Base-by-base conservation (phyloP, 2,113 vertebrate genomes). In the Eira barbara region DNA sequence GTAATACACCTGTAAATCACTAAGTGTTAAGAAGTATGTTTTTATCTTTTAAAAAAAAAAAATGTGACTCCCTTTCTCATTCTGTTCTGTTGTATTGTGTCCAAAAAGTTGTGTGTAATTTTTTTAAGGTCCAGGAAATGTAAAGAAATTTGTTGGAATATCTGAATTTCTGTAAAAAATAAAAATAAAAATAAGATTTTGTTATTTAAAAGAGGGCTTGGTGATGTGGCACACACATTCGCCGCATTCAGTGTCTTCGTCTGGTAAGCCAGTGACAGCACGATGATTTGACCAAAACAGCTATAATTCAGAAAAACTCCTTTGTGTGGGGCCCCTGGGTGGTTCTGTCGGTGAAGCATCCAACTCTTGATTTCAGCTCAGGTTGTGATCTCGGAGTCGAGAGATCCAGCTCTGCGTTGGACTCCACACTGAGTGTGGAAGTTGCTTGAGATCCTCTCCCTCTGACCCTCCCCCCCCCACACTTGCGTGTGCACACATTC, bases 81-180 rank as follows among this genome's bases (percentile, higher is more conserved):
- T 96, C 79, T 97, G 97, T 96, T 98, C 97, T 97, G 98, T 97
- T 98, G 97, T 98, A 98, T 97, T 86, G 90, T 13, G 98, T 98
- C 97, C 96, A 97, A 98, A 78, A 98, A 55, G 93, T 98, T 98
- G 98, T 98, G 98, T 92, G 98, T 98, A 98, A 98, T 97, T 98
- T 98, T 98, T 98, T 99, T 98, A 98, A 98, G 96, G 98, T 98
- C 98, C 98, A 98, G 92, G 97, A 98, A 98, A 98, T 99, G 97
- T 99, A 98, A 98, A 99, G 97, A 98, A 98, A 99, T 98, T 98
- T 98, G 98, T 98, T 98, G 98, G 98, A 98, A 99, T 98, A 99
- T 85, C 98, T 98, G 98, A 98, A 98, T 99, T 99, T 99, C 98
- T 99, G 98, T 99, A 98, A 98, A 98, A 96, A 95, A 91, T 89